Evolutionary conservation across 2,888 invertebrate genomes (phyloP).

Genomic region (Hirudinaria manillensis): DNA sequence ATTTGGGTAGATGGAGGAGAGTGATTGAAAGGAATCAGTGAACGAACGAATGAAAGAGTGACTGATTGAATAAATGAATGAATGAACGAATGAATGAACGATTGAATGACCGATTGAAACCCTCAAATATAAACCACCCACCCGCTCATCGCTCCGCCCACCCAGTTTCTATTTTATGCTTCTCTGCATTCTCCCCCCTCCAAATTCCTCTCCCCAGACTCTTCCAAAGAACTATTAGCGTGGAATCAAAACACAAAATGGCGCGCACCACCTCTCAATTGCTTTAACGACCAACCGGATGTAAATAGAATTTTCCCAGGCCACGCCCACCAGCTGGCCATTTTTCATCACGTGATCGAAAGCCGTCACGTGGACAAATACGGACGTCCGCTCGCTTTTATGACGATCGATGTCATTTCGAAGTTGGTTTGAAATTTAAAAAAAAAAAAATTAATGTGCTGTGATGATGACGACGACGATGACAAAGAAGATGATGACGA

Average conservation of each 20-base stretch:
- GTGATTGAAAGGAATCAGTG: neutral
- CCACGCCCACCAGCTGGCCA: conserved; percentile 15
- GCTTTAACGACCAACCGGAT: conserved; percentile 16
- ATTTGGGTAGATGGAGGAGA: neutral
- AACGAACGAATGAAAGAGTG: neutral
- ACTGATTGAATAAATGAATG: neutral
- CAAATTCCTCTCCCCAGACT: neutral
- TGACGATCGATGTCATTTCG: too few species aligned
- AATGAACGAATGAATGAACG: neutral
- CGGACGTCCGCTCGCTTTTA: too few species aligned
- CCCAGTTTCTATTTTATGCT: neutral
- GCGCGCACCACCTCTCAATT: neutral
- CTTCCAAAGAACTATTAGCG: neutral
- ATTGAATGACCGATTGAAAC: neutral
- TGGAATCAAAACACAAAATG: conserved; percentile 12
- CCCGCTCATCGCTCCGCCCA: neutral
- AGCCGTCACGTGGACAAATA: too few species aligned
- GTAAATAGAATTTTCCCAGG: conserved; percentile 3
- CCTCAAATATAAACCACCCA: neutral
- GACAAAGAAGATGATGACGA: conserved; percentile 13
- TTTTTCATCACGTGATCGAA: conserved; percentile 7
- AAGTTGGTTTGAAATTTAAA: too few species aligned
- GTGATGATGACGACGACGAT: conserved; percentile 24
- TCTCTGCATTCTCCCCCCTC: neutral
- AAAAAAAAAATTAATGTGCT: neutral